Evolutionary conservation across 2,797 vertebrate species (phyloP), one percentile per base, ranked within the genome.

Genomic region (Semotilus atromaculatus): DNA sequence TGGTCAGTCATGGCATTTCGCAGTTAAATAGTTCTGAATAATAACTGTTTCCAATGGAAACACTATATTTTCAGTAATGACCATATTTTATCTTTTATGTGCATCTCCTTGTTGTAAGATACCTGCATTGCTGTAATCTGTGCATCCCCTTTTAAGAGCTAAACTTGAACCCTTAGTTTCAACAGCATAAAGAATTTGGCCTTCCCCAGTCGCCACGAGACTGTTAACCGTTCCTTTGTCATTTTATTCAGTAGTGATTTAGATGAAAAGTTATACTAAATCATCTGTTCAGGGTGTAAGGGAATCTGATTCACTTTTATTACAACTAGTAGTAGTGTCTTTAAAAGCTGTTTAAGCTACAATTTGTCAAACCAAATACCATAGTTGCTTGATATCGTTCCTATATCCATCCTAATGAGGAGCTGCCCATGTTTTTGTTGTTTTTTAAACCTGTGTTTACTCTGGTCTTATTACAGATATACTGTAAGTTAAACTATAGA

Each of bases 201-300:
- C 29, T 62, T 62, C 14, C 13, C 26, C 60, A 10, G 29, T 62
- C 14, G 26, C 26, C 60, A 10, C 70, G 55, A 26, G 38, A 66
- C 34, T 9, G 38, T 60, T 55, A 51, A n/a, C 26, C 18, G 68
- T 31, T 45, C 76, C 64, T 51, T 38, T n/a, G 48, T 45, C 7
- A 62, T 85, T 77, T 58, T 51, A 81, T 10, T 67, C 89, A 70
- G 90, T 89, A 90, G 88, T 91, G 92, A 93, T 7, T 73, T 0
- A 60, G 1, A 90, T 90, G 89, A 92, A 92, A 92, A 78, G 26
- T 73, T 84, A 29, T 73, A 31, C 16, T 29, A 4, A 72, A 26
- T 51, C 26, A 31, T 51, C 43, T 72, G 16, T 6, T 73, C 26
- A 38, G 21, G 11, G 34, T 13, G 19, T 38, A 23, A 40, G 21